Base-by-base conservation (phyloP, 2,888 invertebrate species). In the Hymenopus coronatus region DNA sequence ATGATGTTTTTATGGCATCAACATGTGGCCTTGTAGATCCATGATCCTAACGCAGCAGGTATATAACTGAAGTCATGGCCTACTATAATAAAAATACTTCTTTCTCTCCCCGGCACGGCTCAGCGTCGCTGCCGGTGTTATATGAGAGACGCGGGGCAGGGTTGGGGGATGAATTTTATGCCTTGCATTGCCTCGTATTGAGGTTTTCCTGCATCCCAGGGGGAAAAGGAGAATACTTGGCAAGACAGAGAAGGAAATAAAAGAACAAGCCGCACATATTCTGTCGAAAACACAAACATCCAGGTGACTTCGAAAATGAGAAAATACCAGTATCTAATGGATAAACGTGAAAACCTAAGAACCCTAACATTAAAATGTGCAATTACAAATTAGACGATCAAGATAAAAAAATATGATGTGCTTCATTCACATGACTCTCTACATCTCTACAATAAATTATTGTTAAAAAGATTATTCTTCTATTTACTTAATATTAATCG, bases 11-110 rank as follows among this genome's bases (percentile, higher is more conserved):
- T 87, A 87, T 82, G 87, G 87, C 33, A 82, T 87, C 33, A 82
- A 28, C 87, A 87, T 82, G 82, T 87, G 87, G 82, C 82, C 33
- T 33, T 54, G 27, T 28, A 28, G 85, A 27, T 85, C 84, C 30
- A 25, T 9, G 40, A 12, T 30, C 20, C 81, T 86, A 70, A 81
- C 81, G 28, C 27, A 9, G 15, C 27, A 85, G 85, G n/a, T 27
- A 27, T n/a, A 40, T 87, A 82, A 82, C 82, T 82, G n/a, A 87
- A 87, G 87, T 70, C 87, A 82, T 70, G 25, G 87, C 82, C 30
- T 81, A 28, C 82, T 87, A 33, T 87, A 87, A 87, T 87, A 87
- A 87, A 86, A 82, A 82, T 87, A 87, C 54, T 70, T 70, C 54
- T 25, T 20, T 70, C 54, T 25, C 54, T 70, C 54, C 27, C 87